Evolutionary conservation across 2,797 vertebrate species (phyloP), one percentile per base, ranked within the genome.

Genomic region (Acanthurus lineatus): DNA sequence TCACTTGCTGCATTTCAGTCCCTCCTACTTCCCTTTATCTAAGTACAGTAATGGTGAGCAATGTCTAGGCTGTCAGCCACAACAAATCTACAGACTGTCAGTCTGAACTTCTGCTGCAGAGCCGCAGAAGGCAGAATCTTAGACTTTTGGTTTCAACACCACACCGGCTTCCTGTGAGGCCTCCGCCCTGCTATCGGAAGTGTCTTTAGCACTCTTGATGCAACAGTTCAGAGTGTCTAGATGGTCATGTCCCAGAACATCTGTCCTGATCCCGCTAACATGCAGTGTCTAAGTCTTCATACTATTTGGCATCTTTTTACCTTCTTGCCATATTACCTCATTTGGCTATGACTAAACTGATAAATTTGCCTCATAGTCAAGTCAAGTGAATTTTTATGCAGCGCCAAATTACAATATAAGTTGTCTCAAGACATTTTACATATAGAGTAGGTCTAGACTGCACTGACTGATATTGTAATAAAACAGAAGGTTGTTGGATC

Each of bases 1-100:
- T 75, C 60, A 67, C 65, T 69, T 77, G 72, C 79, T 73, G 59
- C 65, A 22, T 45, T 45, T 20, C 73, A 10, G 3, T 42, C 54
- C 81, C 75, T 81, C 83, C 80, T 4, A 84, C 87, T 91, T 88
- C 91, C 89, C 73, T 1, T 90, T 90, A 88, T 85, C 72, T 82
- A 19, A 20, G 77, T 65, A 69, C 16, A 69, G 67, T 28, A 16
- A 17, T 72, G 71, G 74, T 47, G 61, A 78, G 81, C 71, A 22
- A 15, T 10, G 66, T 52, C 81, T 71, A 54, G 9, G 54, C 81
- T 77, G 83, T 72, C 73, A 66, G 85, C 75, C 86, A 84, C 86
- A 84, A 76, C 87, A 85, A 82, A 59, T 65, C 63, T 69, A 71
- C 77, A 79, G 82, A 81, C 85, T 74, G 64, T 73, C 72, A 61